A percentile compares a stretch with the other conserved stretches of the same genome.
phyloP scores from a whole-genome alignment of 2,113 vertebrate genomes.

The Podarcis muralis region DNA sequence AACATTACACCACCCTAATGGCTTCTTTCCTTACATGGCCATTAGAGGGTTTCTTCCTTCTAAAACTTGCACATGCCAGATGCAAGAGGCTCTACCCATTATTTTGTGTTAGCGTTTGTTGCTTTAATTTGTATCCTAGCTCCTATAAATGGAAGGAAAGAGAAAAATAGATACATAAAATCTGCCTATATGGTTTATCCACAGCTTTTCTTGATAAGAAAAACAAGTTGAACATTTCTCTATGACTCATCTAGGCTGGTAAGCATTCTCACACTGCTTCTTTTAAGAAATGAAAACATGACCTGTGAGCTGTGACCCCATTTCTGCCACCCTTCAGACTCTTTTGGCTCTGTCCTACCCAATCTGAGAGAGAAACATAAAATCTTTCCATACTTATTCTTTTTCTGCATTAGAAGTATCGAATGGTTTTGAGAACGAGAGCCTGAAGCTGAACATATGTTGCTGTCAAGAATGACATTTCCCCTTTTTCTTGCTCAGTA shows the following conservation, averaged over 20 bases:
- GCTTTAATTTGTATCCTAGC: neutral
- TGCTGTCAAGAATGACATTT: constrained; percentile 12
- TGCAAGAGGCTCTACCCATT: neutral
- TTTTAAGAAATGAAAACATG: neutral
- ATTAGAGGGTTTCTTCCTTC: neutral
- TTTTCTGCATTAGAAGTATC: neutral
- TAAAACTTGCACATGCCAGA: neutral
- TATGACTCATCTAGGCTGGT: neutral
- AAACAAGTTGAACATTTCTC: neutral
- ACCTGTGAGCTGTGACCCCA: neutral
- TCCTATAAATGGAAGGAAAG: neutral
- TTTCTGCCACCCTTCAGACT: neutral
- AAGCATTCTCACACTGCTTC: neutral
- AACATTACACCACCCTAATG: no score
- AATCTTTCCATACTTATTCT: neutral
- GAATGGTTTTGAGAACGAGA: neutral
- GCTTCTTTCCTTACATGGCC: neutral
- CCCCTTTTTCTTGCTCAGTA: neutral
- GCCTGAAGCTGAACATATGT: constrained; percentile 11
- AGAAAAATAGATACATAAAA: neutral
- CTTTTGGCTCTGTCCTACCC: neutral
- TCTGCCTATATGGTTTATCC: neutral
- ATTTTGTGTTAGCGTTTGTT: neutral
- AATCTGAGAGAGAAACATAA: neutral
- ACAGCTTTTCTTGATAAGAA: neutral